phyloP scores from a whole-genome alignment of 1,140 invertebrate species.

The Procambarus clarkii region DNA sequence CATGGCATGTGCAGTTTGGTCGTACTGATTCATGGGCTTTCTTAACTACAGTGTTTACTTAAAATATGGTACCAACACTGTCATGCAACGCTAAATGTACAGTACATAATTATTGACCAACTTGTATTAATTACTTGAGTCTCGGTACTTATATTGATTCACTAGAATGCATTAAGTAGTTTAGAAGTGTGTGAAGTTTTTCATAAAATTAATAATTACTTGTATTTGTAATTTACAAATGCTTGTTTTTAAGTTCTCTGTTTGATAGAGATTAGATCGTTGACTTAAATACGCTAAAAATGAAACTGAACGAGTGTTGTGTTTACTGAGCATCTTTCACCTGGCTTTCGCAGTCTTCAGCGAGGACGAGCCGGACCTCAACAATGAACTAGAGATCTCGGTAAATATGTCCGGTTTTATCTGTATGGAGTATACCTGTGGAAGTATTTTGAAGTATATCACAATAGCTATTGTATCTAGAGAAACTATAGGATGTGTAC shows the following conservation, averaged over 20 bases:
- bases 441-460: slow-evolving; percentile 14
- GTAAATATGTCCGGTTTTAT: slow-evolving; percentile 77
- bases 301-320: slow-evolving; percentile 58
- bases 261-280: slow-evolving; percentile 63
- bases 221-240: slow-evolving; percentile 66
- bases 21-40: slow-evolving; percentile 12
- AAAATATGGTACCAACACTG: slow-evolving; percentile 15
- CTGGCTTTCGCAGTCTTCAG: slow-evolving; percentile 82
- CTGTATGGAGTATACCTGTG: slow-evolving; percentile 6
- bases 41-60: slow-evolving; percentile 18
- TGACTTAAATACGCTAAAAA: slow-evolving; percentile 53
- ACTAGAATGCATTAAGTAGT: slow-evolving; percentile 51
- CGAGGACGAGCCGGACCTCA: slow-evolving; percentile 89
- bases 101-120: background rate
- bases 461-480: slow-evolving; percentile 11
- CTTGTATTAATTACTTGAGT: slow-evolving; percentile 40
- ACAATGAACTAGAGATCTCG: slow-evolving; percentile 90
- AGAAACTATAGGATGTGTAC: background rate
- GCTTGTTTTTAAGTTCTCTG: slow-evolving; percentile 43
- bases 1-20: background rate
- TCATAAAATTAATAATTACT: slow-evolving; percentile 57
- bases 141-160: slow-evolving; percentile 41
- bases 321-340: slow-evolving; percentile 58
- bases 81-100: slow-evolving; percentile 23
- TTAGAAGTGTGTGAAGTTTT: slow-evolving; percentile 57